phyloP scores from a whole-genome alignment of 2,113 vertebrate genomes.

The Podarcis cretensis region DNA sequence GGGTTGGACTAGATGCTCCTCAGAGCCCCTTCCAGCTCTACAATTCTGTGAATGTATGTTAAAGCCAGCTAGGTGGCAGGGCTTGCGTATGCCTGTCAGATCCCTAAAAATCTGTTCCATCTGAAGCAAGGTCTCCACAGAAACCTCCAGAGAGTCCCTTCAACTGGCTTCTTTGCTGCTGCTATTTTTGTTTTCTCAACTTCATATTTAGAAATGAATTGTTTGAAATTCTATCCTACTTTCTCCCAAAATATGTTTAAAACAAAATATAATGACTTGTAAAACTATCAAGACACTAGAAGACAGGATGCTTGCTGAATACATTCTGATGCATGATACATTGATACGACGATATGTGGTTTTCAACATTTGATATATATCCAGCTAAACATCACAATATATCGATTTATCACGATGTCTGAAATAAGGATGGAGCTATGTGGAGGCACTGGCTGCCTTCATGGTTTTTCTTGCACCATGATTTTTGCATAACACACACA shows the following conservation, averaged over 20 bases:
- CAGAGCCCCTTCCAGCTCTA: no score
- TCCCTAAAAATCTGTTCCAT: rapidly evolving
- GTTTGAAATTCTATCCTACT: neutral
- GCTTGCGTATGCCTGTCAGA: rapidly evolving
- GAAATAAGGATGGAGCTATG: no score
- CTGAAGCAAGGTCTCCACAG: neutral
- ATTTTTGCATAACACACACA: no score
- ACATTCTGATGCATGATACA: neutral
- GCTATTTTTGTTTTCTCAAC: neutral
- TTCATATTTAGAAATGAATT: neutral
- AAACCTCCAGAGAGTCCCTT: neutral
- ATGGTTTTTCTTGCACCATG: no score
- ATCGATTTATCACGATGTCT: no score
- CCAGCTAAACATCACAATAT: no score
- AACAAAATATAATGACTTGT: neutral
- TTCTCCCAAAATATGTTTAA: neutral
- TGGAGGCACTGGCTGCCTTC: no score
- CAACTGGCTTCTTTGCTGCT: neutral
- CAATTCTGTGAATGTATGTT: no score
- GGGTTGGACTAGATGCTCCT: no score
- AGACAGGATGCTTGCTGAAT: neutral
- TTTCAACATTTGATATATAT: no score
- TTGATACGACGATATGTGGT: no score
- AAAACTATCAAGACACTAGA: neutral
- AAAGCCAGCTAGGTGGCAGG: no score